Base-by-base conservation (phyloP, 2,113 vertebrate species). In the Todiramphus saurophagus region DNA sequence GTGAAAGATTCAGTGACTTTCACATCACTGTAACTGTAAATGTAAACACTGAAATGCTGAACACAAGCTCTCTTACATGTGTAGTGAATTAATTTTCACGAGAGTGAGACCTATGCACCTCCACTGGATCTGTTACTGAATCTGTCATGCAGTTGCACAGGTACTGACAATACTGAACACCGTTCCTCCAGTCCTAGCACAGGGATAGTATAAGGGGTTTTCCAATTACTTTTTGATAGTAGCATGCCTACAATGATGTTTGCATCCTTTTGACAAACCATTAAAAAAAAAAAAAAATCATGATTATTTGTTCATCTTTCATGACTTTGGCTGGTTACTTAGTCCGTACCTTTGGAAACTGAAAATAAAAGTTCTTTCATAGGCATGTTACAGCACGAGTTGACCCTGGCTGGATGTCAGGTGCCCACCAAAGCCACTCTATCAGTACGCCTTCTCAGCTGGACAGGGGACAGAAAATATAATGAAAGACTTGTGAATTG, bases 141-240 rank as follows among this genome's bases (percentile, higher is more conserved):
- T 51, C 24, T 66, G 20, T 17, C 63, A 13, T 16, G 24, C 16
- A 2, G 20, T 46, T 20, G 19, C 46, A 46, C 46, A 46, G 2
- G 4, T 41, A 18, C 48, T 16, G 46, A 46, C 46, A 7, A 24
- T 11, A 69, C 46, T 20, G 46, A 46, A 51, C 7, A 3, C 13
- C 43, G 7, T 25, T n/a, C 44, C 0, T 1, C 13, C 13, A 20
- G 7, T 18, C n/a, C 10, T 23, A 16, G 33, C 24, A 27, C 8
- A 37, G 17, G 17, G 20, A 10, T 76, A 39, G 20, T 10, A 75
- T 14, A 53, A 64, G 11, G 13, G 21, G 10, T 68, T 78, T 77
- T 39, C 20, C 43, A 25, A 60, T 28, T 28, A 25, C 46, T 73
- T 80, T 82, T 51, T 79, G 7, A 53, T 43, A 75, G 35, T 3